Percentiles rank a stretch among this genome's conserved stretches.
Evolutionary conservation across 2,797 vertebrate species (phyloP).

Genomic region (Nasua narica): DNA sequence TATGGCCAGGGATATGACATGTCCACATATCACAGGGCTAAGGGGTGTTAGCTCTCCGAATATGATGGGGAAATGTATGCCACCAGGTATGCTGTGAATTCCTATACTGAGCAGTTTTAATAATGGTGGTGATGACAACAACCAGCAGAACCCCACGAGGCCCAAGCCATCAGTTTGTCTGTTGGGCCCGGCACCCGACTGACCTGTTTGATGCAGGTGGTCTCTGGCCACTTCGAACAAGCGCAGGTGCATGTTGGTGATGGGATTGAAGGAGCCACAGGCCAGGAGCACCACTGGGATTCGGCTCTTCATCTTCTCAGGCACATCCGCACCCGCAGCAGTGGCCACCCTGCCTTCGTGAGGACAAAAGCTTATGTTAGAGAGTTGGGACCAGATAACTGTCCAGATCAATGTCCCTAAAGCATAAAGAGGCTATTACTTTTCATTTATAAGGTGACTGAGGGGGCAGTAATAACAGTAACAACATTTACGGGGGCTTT

Average conservation of each 20-base stretch:
- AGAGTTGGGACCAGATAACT: not conserved
- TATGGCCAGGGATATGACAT: not conserved
- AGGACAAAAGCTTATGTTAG: slow-evolving; percentile 39
- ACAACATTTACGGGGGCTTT: not conserved
- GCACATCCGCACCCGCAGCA: not conserved
- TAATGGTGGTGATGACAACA: not conserved
- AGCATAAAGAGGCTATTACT: not conserved
- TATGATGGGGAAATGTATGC: not conserved
- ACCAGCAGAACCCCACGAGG: not conserved
- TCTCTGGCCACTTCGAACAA: slow-evolving; percentile 95
- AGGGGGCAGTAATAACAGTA: not conserved
- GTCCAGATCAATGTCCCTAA: not conserved
- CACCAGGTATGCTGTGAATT: not conserved
- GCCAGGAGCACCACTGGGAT: slow-evolving; percentile 91
- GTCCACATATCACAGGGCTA: not conserved
- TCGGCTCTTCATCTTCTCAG: slow-evolving; percentile 83
- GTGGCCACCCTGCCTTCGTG: slow-evolving; percentile 66
- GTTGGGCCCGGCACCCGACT: slow-evolving; percentile 35
- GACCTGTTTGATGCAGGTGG: slow-evolving; percentile 89
- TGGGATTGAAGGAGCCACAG: slow-evolving; percentile 95
- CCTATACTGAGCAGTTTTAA: not conserved
- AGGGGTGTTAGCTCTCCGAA: not conserved
- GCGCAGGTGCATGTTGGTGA: slow-evolving; percentile 95
- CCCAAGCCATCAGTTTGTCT: not conserved
- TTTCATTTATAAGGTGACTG: not conserved